phyloP scores from a whole-genome alignment of 2,113 vertebrate genomes.

The Micromys minutus region DNA sequence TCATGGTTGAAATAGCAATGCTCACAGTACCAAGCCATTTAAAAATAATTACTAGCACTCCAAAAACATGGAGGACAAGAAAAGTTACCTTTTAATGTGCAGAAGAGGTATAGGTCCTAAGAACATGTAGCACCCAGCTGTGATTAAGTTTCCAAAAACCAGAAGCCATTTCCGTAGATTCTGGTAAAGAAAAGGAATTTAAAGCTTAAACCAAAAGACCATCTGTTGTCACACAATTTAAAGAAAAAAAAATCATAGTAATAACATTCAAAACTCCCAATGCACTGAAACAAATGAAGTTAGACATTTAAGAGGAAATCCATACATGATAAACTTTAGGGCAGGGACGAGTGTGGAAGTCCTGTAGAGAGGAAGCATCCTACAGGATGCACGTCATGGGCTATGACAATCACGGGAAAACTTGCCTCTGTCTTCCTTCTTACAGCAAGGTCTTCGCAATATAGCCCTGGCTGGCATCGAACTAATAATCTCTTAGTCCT shows the following conservation, averaged over 20 bases:
- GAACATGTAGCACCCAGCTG: constrained; percentile 88
- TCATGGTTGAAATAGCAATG: not conserved
- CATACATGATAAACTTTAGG: not conserved
- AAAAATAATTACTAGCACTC: not conserved
- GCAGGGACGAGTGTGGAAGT: not conserved
- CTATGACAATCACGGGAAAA: not conserved
- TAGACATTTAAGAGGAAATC: constrained; percentile 31
- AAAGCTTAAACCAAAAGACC: not conserved
- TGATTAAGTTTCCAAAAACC: constrained; percentile 86
- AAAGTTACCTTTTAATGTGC: constrained; percentile 89
- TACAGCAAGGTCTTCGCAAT: not conserved
- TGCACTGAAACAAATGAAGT: not conserved
- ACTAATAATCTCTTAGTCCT: not conserved
- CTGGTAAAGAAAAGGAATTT: constrained; percentile 78
- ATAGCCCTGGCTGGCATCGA: too few species aligned
- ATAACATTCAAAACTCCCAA: not conserved
- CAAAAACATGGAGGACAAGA: not conserved
- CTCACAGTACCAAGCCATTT: not conserved
- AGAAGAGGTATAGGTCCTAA: constrained; percentile 93
- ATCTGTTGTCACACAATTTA: not conserved
- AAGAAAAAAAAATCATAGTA: not conserved
- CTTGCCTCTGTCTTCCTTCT: not conserved
- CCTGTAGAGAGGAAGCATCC: not conserved
- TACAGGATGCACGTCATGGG: not conserved
- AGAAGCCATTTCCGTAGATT: constrained; percentile 89